Conservation (phyloP, 1,140 invertebrate species). For the Harpegnathos saltator region DNA sequence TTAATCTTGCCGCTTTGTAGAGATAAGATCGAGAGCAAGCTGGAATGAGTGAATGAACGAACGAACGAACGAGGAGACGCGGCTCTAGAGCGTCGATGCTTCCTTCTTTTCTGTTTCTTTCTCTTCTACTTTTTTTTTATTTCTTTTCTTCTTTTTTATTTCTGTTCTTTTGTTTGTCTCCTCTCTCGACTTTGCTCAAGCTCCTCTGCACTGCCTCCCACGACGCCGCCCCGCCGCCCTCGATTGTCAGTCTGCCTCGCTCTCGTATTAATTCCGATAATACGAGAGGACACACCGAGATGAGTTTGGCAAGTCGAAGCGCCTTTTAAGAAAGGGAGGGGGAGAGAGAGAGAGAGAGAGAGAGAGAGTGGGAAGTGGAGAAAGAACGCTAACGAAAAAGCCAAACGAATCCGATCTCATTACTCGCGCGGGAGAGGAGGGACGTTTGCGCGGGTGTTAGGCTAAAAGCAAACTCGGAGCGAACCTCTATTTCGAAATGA, state of each 20-base stretch:
- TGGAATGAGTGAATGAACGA: not conserved
- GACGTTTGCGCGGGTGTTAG: conserved; percentile 47
- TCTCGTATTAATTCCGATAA: conserved; percentile 45
- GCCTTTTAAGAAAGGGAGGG: not conserved
- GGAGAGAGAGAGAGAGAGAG: too few species aligned
- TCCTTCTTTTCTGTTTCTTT: conserved; percentile 40
- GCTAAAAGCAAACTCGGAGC: not conserved
- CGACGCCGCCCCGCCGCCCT: conserved; percentile 61
- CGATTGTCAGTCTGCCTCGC: conserved; percentile 62
- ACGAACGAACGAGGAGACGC: conserved; percentile 29
- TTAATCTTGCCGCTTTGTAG: conserved; percentile 56
- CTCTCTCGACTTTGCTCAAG: conserved; percentile 57
- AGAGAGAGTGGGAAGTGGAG: too few species aligned
- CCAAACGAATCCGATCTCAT: conserved; percentile 47
- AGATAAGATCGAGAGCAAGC: conserved; percentile 33
- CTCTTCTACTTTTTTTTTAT: conserved; percentile 37
- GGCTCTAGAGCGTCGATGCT: conserved; percentile 48
- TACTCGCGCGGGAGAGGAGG: conserved; percentile 26
- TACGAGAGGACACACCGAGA: conserved; percentile 17
- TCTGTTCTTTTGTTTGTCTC: too few species aligned
- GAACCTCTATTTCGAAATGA: conserved; percentile 15
- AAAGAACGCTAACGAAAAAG: not conserved
- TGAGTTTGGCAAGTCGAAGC: conserved; percentile 37
- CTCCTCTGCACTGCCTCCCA: conserved; percentile 56
- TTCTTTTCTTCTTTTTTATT: too few species aligned